Evolutionary conservation across 2,113 vertebrate species (phyloP), one percentile per base, ranked within the genome.

Genomic region (Trichechus manatus): DNA sequence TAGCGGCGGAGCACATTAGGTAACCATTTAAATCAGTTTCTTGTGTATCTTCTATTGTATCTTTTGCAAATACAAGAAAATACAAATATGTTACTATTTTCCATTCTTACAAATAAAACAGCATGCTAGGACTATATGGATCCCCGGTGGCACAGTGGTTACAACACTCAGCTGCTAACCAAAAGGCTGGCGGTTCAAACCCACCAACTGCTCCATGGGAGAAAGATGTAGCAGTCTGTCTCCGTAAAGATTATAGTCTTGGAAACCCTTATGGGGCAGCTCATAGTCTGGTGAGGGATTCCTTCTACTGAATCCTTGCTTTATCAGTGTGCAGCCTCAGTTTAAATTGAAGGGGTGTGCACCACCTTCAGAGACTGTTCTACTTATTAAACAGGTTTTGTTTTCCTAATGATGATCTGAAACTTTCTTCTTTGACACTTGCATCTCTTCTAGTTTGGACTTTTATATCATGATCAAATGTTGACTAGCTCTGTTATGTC

Each of bases 11-110:
- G 9, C 33, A 70, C 33, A n/a, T 70, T 70, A 80, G 79, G 68
- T 36, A 87, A 14, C 6, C 19, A 31, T 44, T 86, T 90, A 81
- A 85, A 27, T 89, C 31, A 89, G 70, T 75, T 83, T 82, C 61
- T 87, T 80, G 15, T 29, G 39, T 53, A 74, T 84, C 19, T 9
- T 63, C 39, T 79, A 10, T 64, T 56, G 9, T 72, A 92, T 75
- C 63, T 63, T 94, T 79, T 95, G 61, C 27, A 95, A 56, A 87
- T 88, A 64, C 9, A 56, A 94, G 61, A 27, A 95, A 64, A 87
- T 88, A 59, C 23, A 42, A 91, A 44, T 74, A 17, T 36, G 31
- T 68, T 70, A 85, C 79, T 11, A 68, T 79, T 92, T 81, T 20
- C 78, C 50, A 53, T 84, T 93, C 77, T 80, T 53, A 64, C 19